Percentiles rank a stretch among this genome's conserved stretches.
Conservation (phyloP, 2,797 vertebrate species). For the Fistularia commersonii region DNA sequence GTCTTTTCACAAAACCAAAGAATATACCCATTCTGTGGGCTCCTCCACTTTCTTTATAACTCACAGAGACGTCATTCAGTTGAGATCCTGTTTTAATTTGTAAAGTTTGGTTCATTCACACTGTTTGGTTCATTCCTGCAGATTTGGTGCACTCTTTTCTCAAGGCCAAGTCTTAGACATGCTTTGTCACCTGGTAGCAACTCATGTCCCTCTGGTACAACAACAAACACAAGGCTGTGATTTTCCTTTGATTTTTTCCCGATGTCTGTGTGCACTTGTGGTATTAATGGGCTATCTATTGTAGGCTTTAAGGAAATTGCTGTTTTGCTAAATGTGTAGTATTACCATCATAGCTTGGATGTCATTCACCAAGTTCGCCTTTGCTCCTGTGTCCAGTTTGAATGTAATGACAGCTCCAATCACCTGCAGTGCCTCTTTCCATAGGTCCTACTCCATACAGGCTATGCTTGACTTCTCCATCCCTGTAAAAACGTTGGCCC, state of each 20-base stretch:
- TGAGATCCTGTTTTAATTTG: conserved; percentile 17
- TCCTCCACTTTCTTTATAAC: conserved; percentile 13
- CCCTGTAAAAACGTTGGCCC: not conserved
- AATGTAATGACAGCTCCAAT: not conserved
- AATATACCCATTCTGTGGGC: not conserved
- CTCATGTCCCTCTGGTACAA: not conserved
- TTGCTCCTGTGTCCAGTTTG: not conserved
- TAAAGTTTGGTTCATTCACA: not conserved
- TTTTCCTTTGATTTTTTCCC: conserved; percentile 1
- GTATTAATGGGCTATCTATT: not conserved
- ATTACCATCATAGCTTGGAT: not conserved
- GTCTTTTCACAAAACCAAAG: too few relatives aligned
- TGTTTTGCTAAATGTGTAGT: not conserved
- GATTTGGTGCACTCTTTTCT: not conserved
- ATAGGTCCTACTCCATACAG: not conserved
- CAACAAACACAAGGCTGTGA: not conserved
- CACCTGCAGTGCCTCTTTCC: not conserved
- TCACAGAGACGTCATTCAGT: conserved; percentile 6
- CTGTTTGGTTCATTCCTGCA: not conserved
- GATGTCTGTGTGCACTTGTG: not conserved
- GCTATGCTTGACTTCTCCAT: not conserved
- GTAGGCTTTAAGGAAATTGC: not conserved
- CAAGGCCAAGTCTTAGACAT: not conserved
- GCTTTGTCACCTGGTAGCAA: not conserved
- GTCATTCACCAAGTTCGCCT: not conserved